These are phyloP conservation scores for Phoenicopterus ruber DNA, from an alignment of 2,113 vertebrate species.

Conservation along the genomic window DNA sequence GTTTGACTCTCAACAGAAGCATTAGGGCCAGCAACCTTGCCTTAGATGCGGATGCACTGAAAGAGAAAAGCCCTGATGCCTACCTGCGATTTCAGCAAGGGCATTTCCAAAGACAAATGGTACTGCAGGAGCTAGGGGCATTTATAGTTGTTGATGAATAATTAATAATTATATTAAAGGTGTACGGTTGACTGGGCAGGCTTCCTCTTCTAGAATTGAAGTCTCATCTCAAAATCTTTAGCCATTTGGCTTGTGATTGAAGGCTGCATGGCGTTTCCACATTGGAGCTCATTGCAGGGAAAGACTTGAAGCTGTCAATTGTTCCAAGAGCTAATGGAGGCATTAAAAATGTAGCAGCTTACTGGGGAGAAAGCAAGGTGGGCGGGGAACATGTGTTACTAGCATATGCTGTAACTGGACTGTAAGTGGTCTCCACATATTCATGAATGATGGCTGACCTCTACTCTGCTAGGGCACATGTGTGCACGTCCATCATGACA, in stretches of 20 bases:
- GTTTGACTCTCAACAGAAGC: background rate
- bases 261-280: background rate
- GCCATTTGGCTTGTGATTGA: background rate
- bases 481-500: slow-evolving; percentile 75
- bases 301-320: background rate
- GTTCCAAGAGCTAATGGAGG: background rate
- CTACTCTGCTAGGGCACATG: slow-evolving; percentile 38
- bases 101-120: background rate
- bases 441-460: slow-evolving; percentile 56
- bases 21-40: background rate
- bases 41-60: background rate
- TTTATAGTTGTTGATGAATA: slow-evolving; percentile 6
- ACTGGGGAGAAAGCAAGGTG: background rate
- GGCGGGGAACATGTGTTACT: background rate
- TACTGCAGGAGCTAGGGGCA: background rate
- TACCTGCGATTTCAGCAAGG: background rate
- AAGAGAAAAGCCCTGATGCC: background rate
- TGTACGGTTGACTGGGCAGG: background rate
- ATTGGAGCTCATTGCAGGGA: background rate
- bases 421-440: slow-evolving; percentile 26
- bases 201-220: background rate
- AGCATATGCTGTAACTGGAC: slow-evolving; percentile 57
- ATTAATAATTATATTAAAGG: background rate
- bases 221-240: background rate
- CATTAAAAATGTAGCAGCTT: slow-evolving; percentile 28